These are phyloP conservation scores for Sebastes dallii DNA, from an alignment of 2,797 vertebrate species.

Conservation along the genomic window DNA sequence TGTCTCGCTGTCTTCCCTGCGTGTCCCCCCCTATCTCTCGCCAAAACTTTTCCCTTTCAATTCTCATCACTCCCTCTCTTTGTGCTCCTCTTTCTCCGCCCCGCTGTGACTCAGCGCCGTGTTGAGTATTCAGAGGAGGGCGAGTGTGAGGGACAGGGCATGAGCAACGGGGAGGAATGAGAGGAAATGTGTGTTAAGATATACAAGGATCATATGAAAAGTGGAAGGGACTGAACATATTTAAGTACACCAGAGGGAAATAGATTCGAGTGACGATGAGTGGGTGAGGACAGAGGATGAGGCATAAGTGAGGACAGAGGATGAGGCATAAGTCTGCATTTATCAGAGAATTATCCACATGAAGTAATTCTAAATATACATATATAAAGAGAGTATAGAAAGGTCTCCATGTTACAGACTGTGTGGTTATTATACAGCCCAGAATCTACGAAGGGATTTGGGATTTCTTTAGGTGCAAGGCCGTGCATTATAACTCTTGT, in stretches of 20 bases:
- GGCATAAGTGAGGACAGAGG: neutral
- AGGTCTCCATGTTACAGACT: neutral
- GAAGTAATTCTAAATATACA: neutral
- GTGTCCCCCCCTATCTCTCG: conserved; percentile 1
- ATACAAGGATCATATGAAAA: neutral
- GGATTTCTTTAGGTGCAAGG: neutral
- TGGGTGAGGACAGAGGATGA: neutral
- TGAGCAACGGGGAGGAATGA: neutral
- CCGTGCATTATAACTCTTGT: neutral
- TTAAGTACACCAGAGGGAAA: neutral
- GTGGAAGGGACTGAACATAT: neutral
- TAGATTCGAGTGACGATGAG: neutral
- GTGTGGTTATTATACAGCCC: neutral
- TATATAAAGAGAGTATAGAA: neutral
- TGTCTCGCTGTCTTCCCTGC: conserved; percentile 17
- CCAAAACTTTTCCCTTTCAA: conserved; percentile 30
- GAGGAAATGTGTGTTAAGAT: neutral
- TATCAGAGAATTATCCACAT: neutral
- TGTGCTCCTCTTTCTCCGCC: neutral
- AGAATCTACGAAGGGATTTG: neutral
- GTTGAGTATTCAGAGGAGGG: conserved; percentile 30
- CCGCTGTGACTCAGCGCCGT: conserved; percentile 26
- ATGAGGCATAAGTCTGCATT: neutral
- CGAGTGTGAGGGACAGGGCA: conserved; percentile 8
- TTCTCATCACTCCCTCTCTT: conserved; percentile 7